Conservation (phyloP, 2,888 invertebrate genomes). For the Tenthredo notha region DNA sequence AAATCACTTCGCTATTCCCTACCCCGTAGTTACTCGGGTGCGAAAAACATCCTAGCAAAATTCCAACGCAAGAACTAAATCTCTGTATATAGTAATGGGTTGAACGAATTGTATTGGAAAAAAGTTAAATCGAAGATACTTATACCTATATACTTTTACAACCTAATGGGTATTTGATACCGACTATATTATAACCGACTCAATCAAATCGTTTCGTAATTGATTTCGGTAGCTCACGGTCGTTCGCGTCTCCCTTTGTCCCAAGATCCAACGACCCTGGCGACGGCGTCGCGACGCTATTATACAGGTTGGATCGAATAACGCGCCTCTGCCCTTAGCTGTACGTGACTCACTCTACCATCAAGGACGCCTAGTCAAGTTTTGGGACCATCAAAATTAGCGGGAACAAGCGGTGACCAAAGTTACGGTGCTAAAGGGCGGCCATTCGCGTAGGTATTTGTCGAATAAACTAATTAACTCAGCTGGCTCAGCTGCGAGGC, state of each 20-base stretch:
- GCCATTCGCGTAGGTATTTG: conserved; percentile 32
- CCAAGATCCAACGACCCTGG: conserved; percentile 4
- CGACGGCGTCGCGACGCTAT: conserved; percentile 36
- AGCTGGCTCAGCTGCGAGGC: conserved; percentile 41
- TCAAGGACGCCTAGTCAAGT: conserved; percentile 34
- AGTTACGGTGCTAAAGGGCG: conserved; percentile 27
- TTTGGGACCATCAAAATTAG: conserved; percentile 41
- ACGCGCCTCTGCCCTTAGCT: background rate
- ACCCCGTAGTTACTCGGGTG: background rate
- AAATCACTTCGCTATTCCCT: conserved; percentile 15
- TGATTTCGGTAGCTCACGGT: conserved; percentile 13
- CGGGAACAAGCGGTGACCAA: conserved; percentile 31
- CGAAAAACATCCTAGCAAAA: background rate
- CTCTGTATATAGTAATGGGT: background rate
- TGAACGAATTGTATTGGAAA: background rate
- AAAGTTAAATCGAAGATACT: background rate
- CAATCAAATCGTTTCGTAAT: conserved; percentile 42
- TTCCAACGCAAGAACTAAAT: background rate
- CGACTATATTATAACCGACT: conserved; percentile 10
- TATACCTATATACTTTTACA: background rate
- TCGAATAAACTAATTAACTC: conserved; percentile 49
- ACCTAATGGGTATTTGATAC: background rate
- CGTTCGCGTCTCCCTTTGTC: conserved; percentile 39
- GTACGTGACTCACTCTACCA: conserved; percentile 37
- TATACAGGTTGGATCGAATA: background rate